phyloP scores from a whole-genome alignment of 1,140 invertebrate species.

The Druon quercuslanigerum region DNA sequence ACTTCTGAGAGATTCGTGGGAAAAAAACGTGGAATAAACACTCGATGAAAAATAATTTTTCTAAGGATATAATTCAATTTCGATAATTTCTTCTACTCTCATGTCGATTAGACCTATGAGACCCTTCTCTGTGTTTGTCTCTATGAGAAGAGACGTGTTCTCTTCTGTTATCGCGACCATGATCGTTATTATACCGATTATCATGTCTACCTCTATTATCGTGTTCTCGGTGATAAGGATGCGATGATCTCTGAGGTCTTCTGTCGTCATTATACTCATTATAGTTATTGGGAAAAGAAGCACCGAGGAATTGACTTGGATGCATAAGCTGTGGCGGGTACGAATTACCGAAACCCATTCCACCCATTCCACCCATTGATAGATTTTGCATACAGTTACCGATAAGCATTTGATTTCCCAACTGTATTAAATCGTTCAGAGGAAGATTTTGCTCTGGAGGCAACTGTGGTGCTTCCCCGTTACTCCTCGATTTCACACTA shows the following conservation, averaged over 20 bases:
- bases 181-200: slow-evolving; percentile 51
- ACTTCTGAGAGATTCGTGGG: not conserved
- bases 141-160: slow-evolving; percentile 31
- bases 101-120: slow-evolving; percentile 42
- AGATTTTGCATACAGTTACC: slow-evolving; percentile 45
- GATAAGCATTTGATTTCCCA: slow-evolving; percentile 65
- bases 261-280: slow-evolving; percentile 55
- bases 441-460: slow-evolving; percentile 25
- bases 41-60: not conserved
- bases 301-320: slow-evolving; percentile 33
- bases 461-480: slow-evolving; percentile 38
- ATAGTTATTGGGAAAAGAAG: slow-evolving; percentile 22
- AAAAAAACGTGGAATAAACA: not conserved
- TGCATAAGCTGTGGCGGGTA: slow-evolving; percentile 43
- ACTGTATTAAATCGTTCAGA: slow-evolving; percentile 47
- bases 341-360: slow-evolving; percentile 43
- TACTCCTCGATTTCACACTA: slow-evolving; percentile 70
- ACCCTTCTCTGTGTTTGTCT: slow-evolving; percentile 35
- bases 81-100: slow-evolving; percentile 45
- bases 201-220: slow-evolving; percentile 49
- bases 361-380: slow-evolving; percentile 25
- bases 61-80: slow-evolving; percentile 31
- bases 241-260: slow-evolving; percentile 46
- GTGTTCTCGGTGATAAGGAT: slow-evolving; percentile 57
- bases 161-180: slow-evolving; percentile 36